Percentiles rank a stretch among this genome's conserved stretches.
These are phyloP conservation scores for Diabrotica undecimpunctata DNA, from an alignment of 1,140 invertebrate genomes.

Conservation along the genomic window DNA sequence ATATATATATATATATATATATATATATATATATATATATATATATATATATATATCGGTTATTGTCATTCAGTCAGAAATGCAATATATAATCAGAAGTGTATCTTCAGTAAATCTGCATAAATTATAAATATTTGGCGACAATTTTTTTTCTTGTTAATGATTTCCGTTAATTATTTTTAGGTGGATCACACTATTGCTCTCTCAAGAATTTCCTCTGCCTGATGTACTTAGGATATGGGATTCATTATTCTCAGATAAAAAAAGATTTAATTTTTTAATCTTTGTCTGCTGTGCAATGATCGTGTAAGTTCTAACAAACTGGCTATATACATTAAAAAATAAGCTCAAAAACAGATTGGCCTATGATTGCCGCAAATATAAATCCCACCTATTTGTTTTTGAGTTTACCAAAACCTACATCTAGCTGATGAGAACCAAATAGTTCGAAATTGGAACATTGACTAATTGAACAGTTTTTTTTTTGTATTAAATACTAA, in stretches of 20 bases:
- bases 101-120: too few species aligned
- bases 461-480: neutral
- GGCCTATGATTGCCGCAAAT: too few species aligned
- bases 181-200: constrained; percentile 92
- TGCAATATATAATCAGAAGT: too few species aligned
- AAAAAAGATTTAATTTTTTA: constrained; percentile 83
- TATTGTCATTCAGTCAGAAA: too few species aligned
- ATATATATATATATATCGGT: too few species aligned
- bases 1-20: too few species aligned
- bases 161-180: constrained; percentile 27
- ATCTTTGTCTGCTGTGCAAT: constrained; percentile 93
- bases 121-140: too few species aligned
- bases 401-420: neutral
- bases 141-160: too few species aligned
- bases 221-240: constrained; percentile 94
- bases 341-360: too few species aligned
- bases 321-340: neutral
- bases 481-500: neutral
- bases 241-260: constrained; percentile 92
- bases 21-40: too few species aligned
- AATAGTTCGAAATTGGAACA: neutral
- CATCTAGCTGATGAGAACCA: neutral
- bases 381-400: too few species aligned
- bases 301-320: constrained; percentile 74
- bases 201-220: constrained; percentile 96